phyloP scores from a whole-genome alignment of 2,113 vertebrate species.

The Nettapus auritus region DNA sequence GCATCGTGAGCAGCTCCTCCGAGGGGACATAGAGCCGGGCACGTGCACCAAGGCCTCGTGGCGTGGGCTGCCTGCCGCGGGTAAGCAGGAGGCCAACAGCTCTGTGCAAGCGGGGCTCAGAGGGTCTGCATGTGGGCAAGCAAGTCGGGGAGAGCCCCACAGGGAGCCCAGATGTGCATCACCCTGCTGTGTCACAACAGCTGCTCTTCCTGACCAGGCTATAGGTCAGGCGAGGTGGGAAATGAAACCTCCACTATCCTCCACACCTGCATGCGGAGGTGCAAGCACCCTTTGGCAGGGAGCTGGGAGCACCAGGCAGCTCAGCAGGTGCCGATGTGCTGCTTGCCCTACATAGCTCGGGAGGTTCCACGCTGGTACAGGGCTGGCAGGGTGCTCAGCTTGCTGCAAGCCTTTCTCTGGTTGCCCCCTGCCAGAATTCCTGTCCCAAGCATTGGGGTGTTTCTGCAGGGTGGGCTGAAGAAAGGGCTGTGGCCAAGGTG shows the following conservation, averaged over 20 bases:
- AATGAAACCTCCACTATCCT: neutral
- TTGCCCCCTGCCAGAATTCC: neutral
- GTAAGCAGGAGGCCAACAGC: neutral
- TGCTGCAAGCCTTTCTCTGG: neutral
- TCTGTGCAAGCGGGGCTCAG: fast-evolving
- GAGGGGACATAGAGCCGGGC: neutral
- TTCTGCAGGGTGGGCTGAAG: neutral
- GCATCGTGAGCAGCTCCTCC: neutral
- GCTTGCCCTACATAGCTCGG: neutral
- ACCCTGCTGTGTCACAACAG: neutral
- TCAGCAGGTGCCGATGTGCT: neutral
- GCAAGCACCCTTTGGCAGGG: neutral
- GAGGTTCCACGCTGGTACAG: neutral
- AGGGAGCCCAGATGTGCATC: fast-evolving
- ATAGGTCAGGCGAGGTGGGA: neutral
- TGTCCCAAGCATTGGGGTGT: neutral
- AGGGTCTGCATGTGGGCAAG: neutral
- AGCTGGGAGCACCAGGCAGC: fast-evolving
- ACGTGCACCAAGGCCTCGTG: neutral
- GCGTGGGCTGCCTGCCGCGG: neutral
- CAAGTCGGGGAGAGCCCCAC: neutral
- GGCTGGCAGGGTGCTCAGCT: too few species aligned
- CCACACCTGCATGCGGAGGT: neutral
- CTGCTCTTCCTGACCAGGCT: neutral
- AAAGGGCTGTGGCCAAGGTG: fast-evolving